Percentiles rank a stretch among this genome's conserved stretches.
phyloP scores from a whole-genome alignment of 2,113 vertebrate species.

The Peromyscus californicus region DNA sequence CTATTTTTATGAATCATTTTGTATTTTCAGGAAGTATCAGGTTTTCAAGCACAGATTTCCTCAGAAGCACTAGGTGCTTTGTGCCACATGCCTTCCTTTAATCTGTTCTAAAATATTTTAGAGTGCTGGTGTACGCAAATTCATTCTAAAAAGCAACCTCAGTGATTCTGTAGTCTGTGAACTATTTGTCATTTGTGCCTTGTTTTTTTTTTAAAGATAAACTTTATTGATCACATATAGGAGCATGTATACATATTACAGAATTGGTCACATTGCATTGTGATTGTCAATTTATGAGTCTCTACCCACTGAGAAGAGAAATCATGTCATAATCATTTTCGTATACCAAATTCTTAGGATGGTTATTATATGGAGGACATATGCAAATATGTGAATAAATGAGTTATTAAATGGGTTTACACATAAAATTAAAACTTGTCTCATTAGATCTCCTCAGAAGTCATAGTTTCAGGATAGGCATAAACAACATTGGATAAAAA shows the following conservation, averaged over 20 bases:
- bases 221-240: background rate
- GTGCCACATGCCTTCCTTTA: slow-evolving; percentile 23
- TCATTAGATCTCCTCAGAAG: background rate
- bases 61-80: slow-evolving; percentile 15
- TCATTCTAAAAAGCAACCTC: background rate
- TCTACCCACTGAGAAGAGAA: background rate
- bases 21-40: slow-evolving; percentile 28
- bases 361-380: background rate
- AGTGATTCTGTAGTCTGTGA: background rate
- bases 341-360: background rate
- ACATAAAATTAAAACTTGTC: slow-evolving; percentile 5
- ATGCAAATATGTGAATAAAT: background rate
- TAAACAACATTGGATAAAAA: background rate
- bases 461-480: background rate
- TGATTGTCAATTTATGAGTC: background rate
- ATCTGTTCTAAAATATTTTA: background rate
- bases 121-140: background rate
- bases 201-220: slow-evolving; percentile 39
- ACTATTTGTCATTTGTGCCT: slow-evolving; percentile 1
- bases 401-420: background rate
- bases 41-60: slow-evolving; percentile 39
- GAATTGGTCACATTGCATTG: background rate
- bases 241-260: background rate
- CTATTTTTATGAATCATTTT: background rate
- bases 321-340: background rate